Conservation (phyloP, 1,140 invertebrate genomes). For the Bombus difficillimus region DNA sequence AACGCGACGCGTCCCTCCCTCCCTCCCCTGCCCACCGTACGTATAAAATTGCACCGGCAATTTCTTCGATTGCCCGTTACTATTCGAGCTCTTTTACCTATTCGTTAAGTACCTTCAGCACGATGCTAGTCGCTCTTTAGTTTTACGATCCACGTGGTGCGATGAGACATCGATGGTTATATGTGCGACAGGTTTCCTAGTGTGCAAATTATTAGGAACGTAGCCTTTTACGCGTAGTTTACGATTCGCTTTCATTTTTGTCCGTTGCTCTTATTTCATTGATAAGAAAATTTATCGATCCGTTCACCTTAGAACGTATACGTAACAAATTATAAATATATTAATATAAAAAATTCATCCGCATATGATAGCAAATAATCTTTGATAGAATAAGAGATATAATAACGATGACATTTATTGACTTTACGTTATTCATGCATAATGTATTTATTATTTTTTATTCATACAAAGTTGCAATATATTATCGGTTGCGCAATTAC, state of each 20-base stretch:
- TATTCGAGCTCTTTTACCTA: not conserved
- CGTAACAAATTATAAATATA: not conserved
- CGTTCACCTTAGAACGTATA: not conserved
- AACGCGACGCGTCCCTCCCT: not conserved
- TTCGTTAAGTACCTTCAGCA: not conserved
- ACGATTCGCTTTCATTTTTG: not conserved
- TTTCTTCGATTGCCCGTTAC: slow-evolving; percentile 1
- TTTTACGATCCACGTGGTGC: not conserved
- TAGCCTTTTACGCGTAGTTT: not conserved
- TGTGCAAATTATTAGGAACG: not conserved
- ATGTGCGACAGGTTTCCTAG: not conserved
- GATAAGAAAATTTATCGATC: not conserved
- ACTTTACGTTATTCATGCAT: not conserved
- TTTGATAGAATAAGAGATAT: not conserved
- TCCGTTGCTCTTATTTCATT: not conserved
- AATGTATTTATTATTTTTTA: too few species aligned
- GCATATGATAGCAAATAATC: not conserved
- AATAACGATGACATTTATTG: not conserved
- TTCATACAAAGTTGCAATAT: too few species aligned
- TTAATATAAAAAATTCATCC: not conserved
- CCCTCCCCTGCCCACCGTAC: not conserved
- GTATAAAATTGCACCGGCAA: not conserved
- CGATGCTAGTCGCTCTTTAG: not conserved
- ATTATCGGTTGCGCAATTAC: too few species aligned
- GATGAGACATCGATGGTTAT: not conserved